phyloP scores from a whole-genome alignment of 1,140 invertebrate species.

The Drosophila hydei region DNA sequence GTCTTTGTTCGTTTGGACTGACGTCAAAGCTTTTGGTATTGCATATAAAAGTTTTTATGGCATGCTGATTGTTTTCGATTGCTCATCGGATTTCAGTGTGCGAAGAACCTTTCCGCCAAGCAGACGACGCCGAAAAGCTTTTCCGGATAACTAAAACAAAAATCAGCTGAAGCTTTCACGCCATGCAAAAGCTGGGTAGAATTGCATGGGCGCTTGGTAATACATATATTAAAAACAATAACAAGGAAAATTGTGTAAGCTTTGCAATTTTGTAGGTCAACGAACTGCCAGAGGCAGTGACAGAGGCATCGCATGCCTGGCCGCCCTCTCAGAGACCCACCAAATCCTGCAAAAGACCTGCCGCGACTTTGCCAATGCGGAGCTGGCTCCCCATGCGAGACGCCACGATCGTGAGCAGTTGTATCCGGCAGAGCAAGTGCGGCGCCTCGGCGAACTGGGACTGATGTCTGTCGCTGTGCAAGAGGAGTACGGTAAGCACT shows the following conservation, averaged over 20 bases:
- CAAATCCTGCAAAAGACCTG: conserved; percentile 97
- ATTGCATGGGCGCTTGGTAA: conserved; percentile 44
- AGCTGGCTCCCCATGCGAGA: conserved; percentile 93
- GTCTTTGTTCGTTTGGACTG: conserved; percentile 9
- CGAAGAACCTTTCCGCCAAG: conserved; percentile 4
- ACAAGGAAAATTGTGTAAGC: conserved; percentile 4
- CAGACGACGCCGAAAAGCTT: background rate
- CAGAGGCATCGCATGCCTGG: conserved; percentile 86
- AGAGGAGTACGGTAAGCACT: conserved; percentile 88
- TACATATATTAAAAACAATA: background rate
- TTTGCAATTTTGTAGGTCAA: conserved; percentile 45
- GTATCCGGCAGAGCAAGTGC: conserved; percentile 93
- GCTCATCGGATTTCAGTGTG: conserved; percentile 15
- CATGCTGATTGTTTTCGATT: conserved; percentile 16
- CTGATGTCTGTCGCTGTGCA: conserved; percentile 92
- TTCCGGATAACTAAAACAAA: background rate
- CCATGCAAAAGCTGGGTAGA: conserved; percentile 57
- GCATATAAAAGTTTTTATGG: conserved; percentile 34
- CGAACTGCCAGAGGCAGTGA: conserved; percentile 22
- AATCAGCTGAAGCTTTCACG: background rate
- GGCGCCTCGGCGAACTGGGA: conserved; percentile 96
- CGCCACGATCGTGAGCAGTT: conserved; percentile 93
- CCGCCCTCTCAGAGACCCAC: conserved; percentile 93
- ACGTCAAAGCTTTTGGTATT: conserved; percentile 18
- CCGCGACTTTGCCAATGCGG: conserved; percentile 95